Evolutionary conservation across 2,888 invertebrate species (phyloP).

Genomic region (Rhodophaea formosa): DNA sequence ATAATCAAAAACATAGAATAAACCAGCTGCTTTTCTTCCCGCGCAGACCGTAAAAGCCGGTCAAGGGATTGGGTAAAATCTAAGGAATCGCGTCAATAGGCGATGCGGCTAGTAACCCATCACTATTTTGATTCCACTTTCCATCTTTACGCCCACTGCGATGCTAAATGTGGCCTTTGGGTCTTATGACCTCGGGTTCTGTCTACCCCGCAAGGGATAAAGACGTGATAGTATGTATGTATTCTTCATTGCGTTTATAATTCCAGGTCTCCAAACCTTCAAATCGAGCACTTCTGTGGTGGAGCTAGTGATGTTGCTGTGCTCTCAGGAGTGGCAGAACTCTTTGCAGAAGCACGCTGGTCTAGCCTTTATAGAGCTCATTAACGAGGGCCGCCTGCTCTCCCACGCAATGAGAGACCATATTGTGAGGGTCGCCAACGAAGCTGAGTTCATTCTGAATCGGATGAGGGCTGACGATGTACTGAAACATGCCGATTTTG

Average conservation of each 20-base stretch:
- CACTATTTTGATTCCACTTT: too few species aligned
- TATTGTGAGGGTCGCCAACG: slow-evolving; percentile 99
- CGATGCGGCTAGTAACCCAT: too few species aligned
- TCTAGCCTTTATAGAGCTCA: slow-evolving; percentile 98
- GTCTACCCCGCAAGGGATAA: too few species aligned
- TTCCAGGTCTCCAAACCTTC: slow-evolving; percentile 94
- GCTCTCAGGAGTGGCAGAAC: slow-evolving; percentile 99
- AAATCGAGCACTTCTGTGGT: slow-evolving; percentile 98
- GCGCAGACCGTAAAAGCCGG: too few species aligned
- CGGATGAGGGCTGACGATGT: slow-evolving; percentile 99
- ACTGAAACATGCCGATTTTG: slow-evolving; percentile 97
- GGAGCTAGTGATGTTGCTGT: slow-evolving; percentile 98
- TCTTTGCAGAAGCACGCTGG: slow-evolving; percentile 99
- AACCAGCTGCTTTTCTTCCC: too few species aligned
- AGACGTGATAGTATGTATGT: too few species aligned
- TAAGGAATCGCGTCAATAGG: too few species aligned
- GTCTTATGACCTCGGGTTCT: too few species aligned
- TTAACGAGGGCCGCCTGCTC: slow-evolving; percentile 98
- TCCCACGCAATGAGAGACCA: slow-evolving; percentile 99
- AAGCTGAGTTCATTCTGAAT: slow-evolving; percentile 99
- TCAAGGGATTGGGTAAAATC: too few species aligned
- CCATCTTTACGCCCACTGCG: too few species aligned
- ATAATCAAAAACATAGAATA: too few species aligned
- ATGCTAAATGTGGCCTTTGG: too few species aligned
- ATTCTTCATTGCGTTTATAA: neutral